phyloP scores from a whole-genome alignment of 2,888 invertebrate species.

The Euproctis similis region DNA sequence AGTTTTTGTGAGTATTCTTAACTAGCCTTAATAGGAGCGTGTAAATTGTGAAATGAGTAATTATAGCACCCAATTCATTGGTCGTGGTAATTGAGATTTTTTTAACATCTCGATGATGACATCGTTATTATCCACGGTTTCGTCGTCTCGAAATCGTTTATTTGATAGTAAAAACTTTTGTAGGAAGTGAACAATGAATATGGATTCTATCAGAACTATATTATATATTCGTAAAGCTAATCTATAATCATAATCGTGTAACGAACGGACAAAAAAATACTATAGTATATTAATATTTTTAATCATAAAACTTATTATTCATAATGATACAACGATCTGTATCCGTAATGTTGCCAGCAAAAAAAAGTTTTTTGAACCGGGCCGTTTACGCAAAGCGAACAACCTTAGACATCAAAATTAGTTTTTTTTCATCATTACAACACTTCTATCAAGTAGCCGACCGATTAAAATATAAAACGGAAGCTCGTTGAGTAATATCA shows the following conservation, averaged over 20 bases:
- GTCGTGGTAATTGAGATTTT: conserved; percentile 1
- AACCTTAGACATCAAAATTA: conserved; percentile 45
- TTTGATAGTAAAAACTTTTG: background rate
- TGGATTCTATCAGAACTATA: conserved; percentile 5
- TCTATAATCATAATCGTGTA: conserved; percentile 19
- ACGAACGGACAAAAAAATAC: conserved; percentile 22
- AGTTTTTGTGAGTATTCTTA: background rate
- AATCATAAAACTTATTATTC: conserved; percentile 25
- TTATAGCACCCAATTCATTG: conserved; percentile 1
- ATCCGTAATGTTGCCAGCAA: conserved; percentile 23
- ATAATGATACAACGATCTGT: conserved; percentile 22
- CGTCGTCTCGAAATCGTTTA: background rate
- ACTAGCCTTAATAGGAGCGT: conserved; percentile 1
- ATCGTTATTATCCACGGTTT: background rate
- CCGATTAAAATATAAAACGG: conserved; percentile 62
- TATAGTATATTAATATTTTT: conserved; percentile 21
- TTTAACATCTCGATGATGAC: background rate
- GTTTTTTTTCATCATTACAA: conserved; percentile 45
- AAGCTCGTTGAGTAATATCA: conserved; percentile 48
- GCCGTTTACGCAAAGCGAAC: conserved; percentile 21
- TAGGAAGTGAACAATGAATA: conserved; percentile 10
- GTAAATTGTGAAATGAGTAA: conserved; percentile 1
- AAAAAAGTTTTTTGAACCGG: conserved; percentile 23
- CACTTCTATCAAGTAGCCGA: conserved; percentile 40
- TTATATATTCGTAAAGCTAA: conserved; percentile 12